phyloP scores from a whole-genome alignment of 2,797 vertebrate genomes.

The Argyrosomus regius region DNA sequence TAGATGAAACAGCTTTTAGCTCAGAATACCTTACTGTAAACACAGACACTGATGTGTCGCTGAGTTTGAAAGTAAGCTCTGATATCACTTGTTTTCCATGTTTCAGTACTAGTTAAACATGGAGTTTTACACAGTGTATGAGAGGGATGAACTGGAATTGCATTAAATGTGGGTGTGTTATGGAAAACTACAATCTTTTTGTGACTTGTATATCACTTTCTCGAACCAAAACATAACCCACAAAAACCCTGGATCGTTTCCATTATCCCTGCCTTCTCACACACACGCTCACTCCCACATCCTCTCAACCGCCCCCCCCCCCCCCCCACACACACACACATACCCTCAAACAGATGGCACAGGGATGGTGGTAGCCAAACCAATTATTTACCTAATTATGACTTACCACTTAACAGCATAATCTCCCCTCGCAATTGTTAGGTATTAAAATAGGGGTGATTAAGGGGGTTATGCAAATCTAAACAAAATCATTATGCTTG shows the following conservation, averaged over 20 bases:
- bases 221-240: conserved; percentile 39
- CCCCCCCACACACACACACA: conserved; percentile 32
- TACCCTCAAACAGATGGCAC: conserved; percentile 91
- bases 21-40: conserved; percentile 27
- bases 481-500: conserved; percentile 80
- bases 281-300: conserved; percentile 8
- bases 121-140: not conserved
- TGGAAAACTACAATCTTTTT: conserved; percentile 19
- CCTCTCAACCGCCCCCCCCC: conserved; percentile 20
- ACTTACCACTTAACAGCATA: conserved; percentile 96
- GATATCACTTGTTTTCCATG: conserved; percentile 9
- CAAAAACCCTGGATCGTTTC: conserved; percentile 35
- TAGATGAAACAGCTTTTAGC: conserved; percentile 32
- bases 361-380: conserved; percentile 91
- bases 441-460: conserved; percentile 93
- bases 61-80: conserved; percentile 23
- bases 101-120: conserved; percentile 8
- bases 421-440: conserved; percentile 90
- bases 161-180: not conserved
- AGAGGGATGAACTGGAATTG: conserved; percentile 19
- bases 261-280: conserved; percentile 13
- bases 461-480: conserved; percentile 91
- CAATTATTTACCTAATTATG: conserved; percentile 99
- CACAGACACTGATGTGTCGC: conserved; percentile 20
- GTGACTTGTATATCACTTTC: conserved; percentile 17